A percentile compares a stretch with the other conserved stretches of the same genome.
Conservation (phyloP, 2,113 vertebrate species). For the Hippoglossus stenolepis region DNA sequence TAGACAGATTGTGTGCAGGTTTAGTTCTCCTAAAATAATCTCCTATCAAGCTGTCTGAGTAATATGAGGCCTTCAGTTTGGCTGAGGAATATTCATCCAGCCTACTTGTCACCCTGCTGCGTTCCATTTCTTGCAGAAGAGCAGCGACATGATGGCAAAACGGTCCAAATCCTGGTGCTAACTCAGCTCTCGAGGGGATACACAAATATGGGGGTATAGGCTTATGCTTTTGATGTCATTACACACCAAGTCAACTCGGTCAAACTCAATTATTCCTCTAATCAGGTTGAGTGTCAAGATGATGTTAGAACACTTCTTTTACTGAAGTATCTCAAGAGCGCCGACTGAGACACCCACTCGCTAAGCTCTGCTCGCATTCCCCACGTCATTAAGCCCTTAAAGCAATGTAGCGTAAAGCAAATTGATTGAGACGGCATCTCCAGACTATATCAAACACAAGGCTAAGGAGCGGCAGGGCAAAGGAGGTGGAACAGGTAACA, state of each 20-base stretch:
- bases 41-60: slow-evolving; percentile 38
- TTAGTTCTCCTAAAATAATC: slow-evolving; percentile 44
- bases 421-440: slow-evolving; percentile 46
- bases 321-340: slow-evolving; percentile 47
- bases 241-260: slow-evolving; percentile 58
- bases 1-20: slow-evolving; percentile 24
- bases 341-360: slow-evolving; percentile 20
- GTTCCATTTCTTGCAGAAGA: slow-evolving; percentile 54
- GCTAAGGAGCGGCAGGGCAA: neutral
- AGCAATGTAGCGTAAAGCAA: slow-evolving; percentile 40
- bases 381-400: slow-evolving; percentile 47
- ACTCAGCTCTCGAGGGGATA: slow-evolving; percentile 38
- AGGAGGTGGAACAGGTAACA: neutral
- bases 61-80: slow-evolving; percentile 33
- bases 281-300: slow-evolving; percentile 55
- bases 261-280: slow-evolving; percentile 68
- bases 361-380: slow-evolving; percentile 11
- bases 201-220: slow-evolving; percentile 45
- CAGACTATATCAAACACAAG: neutral
- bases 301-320: slow-evolving; percentile 40
- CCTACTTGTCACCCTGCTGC: slow-evolving; percentile 53
- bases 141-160: slow-evolving; percentile 53
- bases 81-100: slow-evolving; percentile 37
- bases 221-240: slow-evolving; percentile 61
- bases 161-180: slow-evolving; percentile 51